These are phyloP conservation scores for Machaerirhynchus nigripectus DNA, from an alignment of 2,113 vertebrate genomes.

Conservation along the genomic window DNA sequence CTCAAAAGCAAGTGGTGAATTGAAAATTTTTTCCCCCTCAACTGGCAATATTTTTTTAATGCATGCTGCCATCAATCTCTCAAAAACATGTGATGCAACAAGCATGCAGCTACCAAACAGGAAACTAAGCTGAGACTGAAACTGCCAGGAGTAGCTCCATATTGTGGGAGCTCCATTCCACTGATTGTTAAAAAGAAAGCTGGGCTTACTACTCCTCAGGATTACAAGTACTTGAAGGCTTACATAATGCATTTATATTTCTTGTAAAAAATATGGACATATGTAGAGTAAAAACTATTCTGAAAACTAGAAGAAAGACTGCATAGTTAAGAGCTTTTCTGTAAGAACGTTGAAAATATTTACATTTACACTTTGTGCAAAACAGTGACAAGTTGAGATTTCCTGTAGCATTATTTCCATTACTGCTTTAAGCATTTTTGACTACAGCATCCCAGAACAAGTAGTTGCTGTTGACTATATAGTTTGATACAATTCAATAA, in stretches of 20 bases:
- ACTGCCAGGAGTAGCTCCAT: neutral
- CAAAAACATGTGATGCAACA: neutral
- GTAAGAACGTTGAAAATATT: neutral
- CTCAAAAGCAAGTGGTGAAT: neutral
- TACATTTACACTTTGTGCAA: neutral
- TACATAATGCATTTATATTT: neutral
- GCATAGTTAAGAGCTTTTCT: neutral
- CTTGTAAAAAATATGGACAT: neutral
- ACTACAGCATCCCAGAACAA: neutral
- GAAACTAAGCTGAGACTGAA: neutral
- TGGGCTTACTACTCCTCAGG: neutral
- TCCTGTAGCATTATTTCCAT: neutral
- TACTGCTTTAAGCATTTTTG: neutral
- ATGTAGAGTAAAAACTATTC: neutral
- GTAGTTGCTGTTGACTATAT: neutral
- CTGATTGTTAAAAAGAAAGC: neutral
- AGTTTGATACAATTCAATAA: neutral
- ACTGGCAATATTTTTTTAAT: neutral
- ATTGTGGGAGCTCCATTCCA: neutral
- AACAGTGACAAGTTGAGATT: neutral
- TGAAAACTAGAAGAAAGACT: neutral
- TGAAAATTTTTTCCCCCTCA: neutral
- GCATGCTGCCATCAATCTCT: neutral
- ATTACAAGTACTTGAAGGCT: neutral
- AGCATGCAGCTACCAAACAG: neutral